Evolutionary conservation across 2,113 vertebrate species (phyloP).

Genomic region (Corvus hawaiiensis): DNA sequence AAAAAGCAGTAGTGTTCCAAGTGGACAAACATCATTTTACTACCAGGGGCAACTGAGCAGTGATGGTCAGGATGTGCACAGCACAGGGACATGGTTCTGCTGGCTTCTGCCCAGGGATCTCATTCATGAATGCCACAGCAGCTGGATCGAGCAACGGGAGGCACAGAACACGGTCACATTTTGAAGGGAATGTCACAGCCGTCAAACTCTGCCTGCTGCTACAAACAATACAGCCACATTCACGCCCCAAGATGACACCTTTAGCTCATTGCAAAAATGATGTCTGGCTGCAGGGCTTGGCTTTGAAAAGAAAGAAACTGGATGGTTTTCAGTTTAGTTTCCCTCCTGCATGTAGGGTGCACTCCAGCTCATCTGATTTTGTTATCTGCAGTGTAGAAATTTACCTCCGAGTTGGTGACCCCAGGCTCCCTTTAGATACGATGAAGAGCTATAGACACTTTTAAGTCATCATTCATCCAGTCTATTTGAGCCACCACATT

Average conservation of each 20-base stretch:
- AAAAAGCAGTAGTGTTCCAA: background rate
- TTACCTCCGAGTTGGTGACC: background rate
- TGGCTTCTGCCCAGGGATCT: background rate
- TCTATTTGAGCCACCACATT: background rate
- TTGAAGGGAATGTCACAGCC: background rate
- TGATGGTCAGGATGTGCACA: background rate
- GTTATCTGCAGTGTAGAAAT: background rate
- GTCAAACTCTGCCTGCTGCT: background rate
- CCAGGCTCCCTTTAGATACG: background rate
- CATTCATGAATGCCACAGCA: background rate
- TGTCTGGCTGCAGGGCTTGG: background rate
- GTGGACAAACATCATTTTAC: accelerated
- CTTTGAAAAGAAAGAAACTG: background rate
- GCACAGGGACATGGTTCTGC: accelerated
- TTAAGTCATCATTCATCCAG: background rate
- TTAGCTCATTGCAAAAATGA: background rate
- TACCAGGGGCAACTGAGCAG: background rate
- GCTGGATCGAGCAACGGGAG: background rate
- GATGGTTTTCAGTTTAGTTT: background rate
- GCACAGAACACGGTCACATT: background rate
- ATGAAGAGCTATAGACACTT: background rate
- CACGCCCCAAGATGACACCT: accelerated
- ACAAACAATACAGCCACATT: background rate
- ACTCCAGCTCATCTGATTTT: background rate
- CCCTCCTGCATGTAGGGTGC: background rate